These are phyloP conservation scores for Gallinago undulata DNA, from an alignment of 2,113 vertebrate genomes.

Conservation along the genomic window DNA sequence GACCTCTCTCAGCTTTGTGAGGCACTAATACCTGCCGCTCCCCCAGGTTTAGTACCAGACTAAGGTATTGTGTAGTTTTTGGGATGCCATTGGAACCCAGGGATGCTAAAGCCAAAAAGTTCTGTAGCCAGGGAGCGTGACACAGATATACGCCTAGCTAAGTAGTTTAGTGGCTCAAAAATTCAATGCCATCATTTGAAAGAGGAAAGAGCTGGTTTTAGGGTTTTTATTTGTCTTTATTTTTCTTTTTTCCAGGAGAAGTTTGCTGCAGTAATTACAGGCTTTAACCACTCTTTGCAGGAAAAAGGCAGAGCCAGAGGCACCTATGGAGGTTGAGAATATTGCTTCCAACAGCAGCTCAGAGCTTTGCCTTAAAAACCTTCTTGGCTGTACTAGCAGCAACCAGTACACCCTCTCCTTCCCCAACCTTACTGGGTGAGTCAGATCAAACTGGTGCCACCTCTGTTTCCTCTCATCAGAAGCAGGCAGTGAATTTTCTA, in stretches of 20 bases:
- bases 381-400: not conserved
- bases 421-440: not conserved
- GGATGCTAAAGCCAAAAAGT: not conserved
- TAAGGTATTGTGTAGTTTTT: not conserved
- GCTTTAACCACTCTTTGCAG: not conserved
- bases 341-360: not conserved
- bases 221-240: not conserved
- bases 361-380: not conserved
- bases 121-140: not conserved
- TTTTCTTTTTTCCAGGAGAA: not conserved
- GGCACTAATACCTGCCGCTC: accelerated
- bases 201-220: not conserved
- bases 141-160: no score
- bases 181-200: not conserved
- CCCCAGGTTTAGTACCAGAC: not conserved
- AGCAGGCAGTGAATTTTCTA: not conserved
- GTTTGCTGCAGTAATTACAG: not conserved
- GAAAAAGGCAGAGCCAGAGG: not conserved
- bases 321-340: not conserved
- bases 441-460: not conserved
- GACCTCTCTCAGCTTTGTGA: not conserved
- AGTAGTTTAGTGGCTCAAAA: not conserved
- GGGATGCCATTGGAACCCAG: not conserved
- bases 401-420: not conserved
- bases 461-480: not conserved